Evolutionary conservation across 2,888 invertebrate genomes (phyloP).

Genomic region (Cephus runcator): DNA sequence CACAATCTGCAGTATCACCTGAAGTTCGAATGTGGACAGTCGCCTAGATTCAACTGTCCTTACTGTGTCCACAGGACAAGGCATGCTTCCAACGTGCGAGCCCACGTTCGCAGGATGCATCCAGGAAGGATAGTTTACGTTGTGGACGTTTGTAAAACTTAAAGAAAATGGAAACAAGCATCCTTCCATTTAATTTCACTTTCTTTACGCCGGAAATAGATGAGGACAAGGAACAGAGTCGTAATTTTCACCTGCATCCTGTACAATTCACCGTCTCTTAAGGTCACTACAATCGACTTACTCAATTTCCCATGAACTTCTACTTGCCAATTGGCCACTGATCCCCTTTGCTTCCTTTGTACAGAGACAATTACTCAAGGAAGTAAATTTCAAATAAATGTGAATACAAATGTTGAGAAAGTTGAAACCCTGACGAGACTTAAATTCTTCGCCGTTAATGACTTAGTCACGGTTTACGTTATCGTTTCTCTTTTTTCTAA

Average conservation of each 20-base stretch:
- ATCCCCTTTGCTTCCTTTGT: neutral
- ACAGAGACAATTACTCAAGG: neutral
- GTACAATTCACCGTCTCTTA: neutral
- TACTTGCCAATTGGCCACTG: neutral
- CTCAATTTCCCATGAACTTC: neutral
- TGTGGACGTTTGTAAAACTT: constrained; percentile 33
- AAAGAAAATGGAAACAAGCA: neutral
- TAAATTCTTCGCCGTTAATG: neutral
- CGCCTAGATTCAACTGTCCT: constrained; percentile 50
- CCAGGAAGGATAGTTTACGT: constrained; percentile 34
- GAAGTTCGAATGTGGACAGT: constrained; percentile 49
- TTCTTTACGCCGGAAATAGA: neutral
- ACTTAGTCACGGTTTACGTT: neutral
- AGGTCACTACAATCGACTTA: neutral
- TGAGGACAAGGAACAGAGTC: neutral
- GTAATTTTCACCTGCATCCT: neutral
- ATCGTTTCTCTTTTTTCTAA: neutral
- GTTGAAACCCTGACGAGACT: neutral
- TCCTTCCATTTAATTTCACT: neutral
- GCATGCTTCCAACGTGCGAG: constrained; percentile 41
- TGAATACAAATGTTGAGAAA: neutral
- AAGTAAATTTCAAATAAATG: neutral
- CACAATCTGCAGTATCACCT: constrained; percentile 53
- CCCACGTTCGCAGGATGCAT: constrained; percentile 42
- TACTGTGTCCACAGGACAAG: constrained; percentile 44